Evolutionary conservation across 53 echinoderm and acorn worm genomes (phyloP).

Genomic region (Echinarachnius parma): DNA sequence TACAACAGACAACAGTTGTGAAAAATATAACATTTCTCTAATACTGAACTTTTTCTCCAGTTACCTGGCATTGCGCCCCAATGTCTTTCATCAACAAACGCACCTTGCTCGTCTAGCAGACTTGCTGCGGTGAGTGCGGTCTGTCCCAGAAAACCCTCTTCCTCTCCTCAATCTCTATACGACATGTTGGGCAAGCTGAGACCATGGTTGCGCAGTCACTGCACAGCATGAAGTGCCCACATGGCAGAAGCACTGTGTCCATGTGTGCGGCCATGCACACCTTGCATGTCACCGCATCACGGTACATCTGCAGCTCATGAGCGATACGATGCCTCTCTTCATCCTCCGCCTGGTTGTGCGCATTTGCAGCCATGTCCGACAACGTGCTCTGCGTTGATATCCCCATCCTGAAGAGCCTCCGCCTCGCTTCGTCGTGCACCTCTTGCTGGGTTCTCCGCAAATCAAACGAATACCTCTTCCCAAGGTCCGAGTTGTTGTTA

Average conservation of each 20-base stretch:
- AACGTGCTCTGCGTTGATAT: slow-evolving; percentile 25
- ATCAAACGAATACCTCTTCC: slow-evolving; percentile 93
- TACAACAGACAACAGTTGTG: too few relatives aligned
- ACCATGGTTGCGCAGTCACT: slow-evolving; percentile 63
- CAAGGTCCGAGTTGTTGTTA: slow-evolving; percentile 80
- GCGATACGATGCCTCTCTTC: slow-evolving; percentile 23
- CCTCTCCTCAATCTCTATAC: slow-evolving; percentile 61
- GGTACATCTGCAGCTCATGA: slow-evolving; percentile 60
- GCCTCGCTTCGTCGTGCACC: slow-evolving; percentile 78
- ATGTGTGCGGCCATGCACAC: slow-evolving; percentile 84
- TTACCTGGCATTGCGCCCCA: too few relatives aligned
- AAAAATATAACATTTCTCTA: too few relatives aligned
- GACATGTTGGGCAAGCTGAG: slow-evolving; percentile 69
- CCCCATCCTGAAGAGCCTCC: slow-evolving; percentile 60
- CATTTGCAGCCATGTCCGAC: slow-evolving; percentile 32
- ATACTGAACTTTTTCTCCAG: too few relatives aligned
- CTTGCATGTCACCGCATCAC: slow-evolving; percentile 69
- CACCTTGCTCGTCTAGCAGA: too few relatives aligned
- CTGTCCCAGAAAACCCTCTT: slow-evolving; percentile 65
- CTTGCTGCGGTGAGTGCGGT: background rate
- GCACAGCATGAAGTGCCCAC: slow-evolving; percentile 78
- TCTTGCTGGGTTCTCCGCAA: slow-evolving; percentile 83
- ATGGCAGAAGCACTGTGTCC: slow-evolving; percentile 84
- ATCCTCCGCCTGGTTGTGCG: slow-evolving; percentile 10
- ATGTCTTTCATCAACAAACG: too few relatives aligned